phyloP scores from a whole-genome alignment of 2,888 invertebrate species.

The Notodonta ziczac region DNA sequence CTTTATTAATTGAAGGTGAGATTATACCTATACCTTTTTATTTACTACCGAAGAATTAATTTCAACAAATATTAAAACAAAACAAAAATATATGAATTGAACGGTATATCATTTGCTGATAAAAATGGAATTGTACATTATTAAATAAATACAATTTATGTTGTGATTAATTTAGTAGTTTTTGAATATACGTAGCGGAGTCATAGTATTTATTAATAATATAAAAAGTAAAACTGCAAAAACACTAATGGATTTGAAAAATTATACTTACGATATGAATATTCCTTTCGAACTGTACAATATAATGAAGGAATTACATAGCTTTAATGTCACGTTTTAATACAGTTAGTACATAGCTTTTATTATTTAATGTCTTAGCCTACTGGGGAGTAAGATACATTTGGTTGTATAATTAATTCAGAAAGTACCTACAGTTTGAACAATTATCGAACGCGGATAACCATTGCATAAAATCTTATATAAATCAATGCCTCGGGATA shows the following conservation, averaged over 20 bases:
- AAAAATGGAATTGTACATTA: conserved; percentile 64
- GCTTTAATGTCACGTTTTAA: conserved; percentile 49
- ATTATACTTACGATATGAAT: conserved; percentile 51
- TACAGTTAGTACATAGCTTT: too few relatives aligned
- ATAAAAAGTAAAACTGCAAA: conserved; percentile 70
- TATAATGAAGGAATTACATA: conserved; percentile 60
- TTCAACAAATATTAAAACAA: neutral
- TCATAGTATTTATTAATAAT: conserved; percentile 40
- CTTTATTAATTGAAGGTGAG: too few relatives aligned
- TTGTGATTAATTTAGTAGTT: conserved; percentile 51
- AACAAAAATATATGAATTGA: conserved; percentile 32
- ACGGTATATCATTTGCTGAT: conserved; percentile 46
- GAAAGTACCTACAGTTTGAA: too few relatives aligned
- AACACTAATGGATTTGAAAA: conserved; percentile 81
- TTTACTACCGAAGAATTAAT: neutral
- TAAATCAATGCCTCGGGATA: too few relatives aligned
- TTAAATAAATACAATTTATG: conserved; percentile 25
- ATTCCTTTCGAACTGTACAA: conserved; percentile 53
- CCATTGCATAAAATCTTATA: too few relatives aligned
- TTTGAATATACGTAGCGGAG: conserved; percentile 57
- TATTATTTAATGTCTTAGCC: too few relatives aligned
- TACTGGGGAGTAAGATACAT: too few relatives aligned
- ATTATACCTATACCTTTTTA: too few relatives aligned
- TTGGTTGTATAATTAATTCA: too few relatives aligned
- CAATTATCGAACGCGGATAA: too few relatives aligned